These are phyloP conservation scores for Lutjanus argentimaculatus DNA, from an alignment of 2,797 vertebrate genomes.

Conservation along the genomic window DNA sequence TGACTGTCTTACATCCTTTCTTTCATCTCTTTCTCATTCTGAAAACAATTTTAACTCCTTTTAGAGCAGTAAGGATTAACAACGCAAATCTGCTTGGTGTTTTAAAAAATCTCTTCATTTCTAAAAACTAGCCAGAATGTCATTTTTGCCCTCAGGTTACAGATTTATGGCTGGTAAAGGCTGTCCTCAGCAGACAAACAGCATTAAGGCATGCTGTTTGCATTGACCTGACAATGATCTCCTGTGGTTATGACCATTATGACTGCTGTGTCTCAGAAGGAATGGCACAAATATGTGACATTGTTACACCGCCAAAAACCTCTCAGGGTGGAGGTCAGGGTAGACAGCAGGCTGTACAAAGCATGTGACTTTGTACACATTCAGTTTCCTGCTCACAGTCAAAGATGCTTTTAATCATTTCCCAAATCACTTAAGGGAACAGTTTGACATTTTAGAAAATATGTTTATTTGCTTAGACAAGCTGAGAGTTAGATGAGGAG, in stretches of 20 bases:
- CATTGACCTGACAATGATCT: background rate
- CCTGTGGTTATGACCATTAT: too few relatives aligned
- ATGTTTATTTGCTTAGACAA: background rate
- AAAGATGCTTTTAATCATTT: background rate
- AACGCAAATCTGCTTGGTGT: constrained; percentile 7
- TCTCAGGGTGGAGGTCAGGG: background rate
- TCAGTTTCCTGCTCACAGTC: background rate
- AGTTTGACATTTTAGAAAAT: background rate
- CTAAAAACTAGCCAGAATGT: background rate
- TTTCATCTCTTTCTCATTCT: background rate
- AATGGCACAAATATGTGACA: background rate
- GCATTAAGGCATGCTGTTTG: background rate
- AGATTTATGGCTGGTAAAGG: background rate
- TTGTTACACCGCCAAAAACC: background rate
- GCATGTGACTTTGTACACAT: background rate
- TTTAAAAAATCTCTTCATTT: background rate
- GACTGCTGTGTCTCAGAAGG: constrained; percentile 5
- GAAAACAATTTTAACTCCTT: constrained; percentile 22
- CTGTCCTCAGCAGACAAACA: background rate
- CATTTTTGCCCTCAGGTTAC: background rate
- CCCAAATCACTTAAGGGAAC: background rate
- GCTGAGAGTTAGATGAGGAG: background rate
- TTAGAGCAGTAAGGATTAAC: constrained; percentile 21
- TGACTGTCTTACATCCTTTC: constrained; percentile 20
- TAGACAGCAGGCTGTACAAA: background rate